Conservation (phyloP, 2,113 vertebrate species). For the Onychostoma macrolepis region DNA sequence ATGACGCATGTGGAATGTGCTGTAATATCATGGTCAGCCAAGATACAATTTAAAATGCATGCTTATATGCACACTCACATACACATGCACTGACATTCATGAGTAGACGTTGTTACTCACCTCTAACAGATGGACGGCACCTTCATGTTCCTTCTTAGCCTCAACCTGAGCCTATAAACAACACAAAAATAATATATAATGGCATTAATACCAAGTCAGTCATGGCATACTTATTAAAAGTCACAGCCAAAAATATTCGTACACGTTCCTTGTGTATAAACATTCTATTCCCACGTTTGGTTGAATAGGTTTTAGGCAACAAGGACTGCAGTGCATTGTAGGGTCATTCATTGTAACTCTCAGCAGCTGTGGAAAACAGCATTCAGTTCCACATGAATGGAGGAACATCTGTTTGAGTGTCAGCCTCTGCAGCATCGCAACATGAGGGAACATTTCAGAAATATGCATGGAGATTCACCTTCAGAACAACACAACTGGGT, state of each 20-base stretch:
- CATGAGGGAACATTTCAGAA: conserved; percentile 58
- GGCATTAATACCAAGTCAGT: neutral
- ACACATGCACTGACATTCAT: conserved; percentile 8
- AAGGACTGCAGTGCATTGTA: neutral
- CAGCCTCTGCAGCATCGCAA: conserved; percentile 64
- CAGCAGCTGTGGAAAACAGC: conserved; percentile 68
- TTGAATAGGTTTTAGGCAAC: neutral
- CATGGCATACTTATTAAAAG: neutral
- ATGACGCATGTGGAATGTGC: conserved; percentile 4
- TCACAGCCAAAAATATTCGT: neutral
- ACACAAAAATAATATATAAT: conserved; percentile 47
- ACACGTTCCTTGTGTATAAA: neutral
- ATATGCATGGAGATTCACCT: neutral
- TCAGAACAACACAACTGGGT: neutral
- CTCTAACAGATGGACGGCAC: conserved; percentile 96
- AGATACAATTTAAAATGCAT: conserved; percentile 38
- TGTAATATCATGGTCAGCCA: neutral
- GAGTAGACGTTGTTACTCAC: conserved; percentile 76
- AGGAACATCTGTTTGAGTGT: conserved; percentile 66
- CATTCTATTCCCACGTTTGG: neutral
- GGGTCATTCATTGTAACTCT: conserved; percentile 57
- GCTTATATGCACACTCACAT: conserved; percentile 35
- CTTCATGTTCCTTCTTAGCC: conserved; percentile 98
- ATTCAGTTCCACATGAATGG: conserved; percentile 59
- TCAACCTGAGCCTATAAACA: conserved; percentile 95